Evolutionary conservation across 2,888 invertebrate genomes (phyloP), one percentile per base, ranked within the genome.

Genomic region (Mesorhabditis sp.): DNA sequence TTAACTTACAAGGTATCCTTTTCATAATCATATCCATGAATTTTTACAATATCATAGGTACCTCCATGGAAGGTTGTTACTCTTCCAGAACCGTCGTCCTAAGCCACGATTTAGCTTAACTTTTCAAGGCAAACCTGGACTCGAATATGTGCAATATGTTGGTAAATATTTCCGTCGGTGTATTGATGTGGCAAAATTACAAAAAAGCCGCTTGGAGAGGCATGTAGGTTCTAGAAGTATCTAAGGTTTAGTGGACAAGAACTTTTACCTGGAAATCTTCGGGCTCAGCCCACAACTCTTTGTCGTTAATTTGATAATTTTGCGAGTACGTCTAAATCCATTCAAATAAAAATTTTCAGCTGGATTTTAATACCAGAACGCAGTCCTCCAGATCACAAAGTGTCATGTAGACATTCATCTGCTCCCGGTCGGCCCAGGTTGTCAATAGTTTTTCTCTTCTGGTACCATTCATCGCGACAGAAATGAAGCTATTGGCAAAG

Each of bases 121-220:
- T 28, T 28, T 28, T 28, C 28, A 28, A 28, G 2, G 2, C 28
- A 28, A 28, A 86, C 85, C 67, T 76, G 74, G 10, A 85, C 75
- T 65, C 85, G 80, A 63, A 87, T 80, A 77, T 85, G 86, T 62
- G 86, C 86, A 5, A 87, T 82, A 72, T 87, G 87, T 68, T 86
- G 86, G 77, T 86, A 88, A 73, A 82, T 86, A 63, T 86, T 86
- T 41, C 77, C 79, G 43, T 81, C 78, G 2, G 80, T 80, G 69
- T 86, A 82, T 67, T 76, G 79, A 67, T 83, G 82, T 3, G 87
- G 87, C 15, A 87, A 76, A 42, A 87, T 76, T 50, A 83, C 78
- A 75, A 87, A 86, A 74, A 87, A 87, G 5, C 78, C 77, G 42
- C 78, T 77, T 6, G 82, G 80, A 10, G 82, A 80, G 1, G 78